These are phyloP conservation scores for Pseudobourletiella spinata DNA, from an alignment of 1,140 invertebrate species.

Conservation along the genomic window DNA sequence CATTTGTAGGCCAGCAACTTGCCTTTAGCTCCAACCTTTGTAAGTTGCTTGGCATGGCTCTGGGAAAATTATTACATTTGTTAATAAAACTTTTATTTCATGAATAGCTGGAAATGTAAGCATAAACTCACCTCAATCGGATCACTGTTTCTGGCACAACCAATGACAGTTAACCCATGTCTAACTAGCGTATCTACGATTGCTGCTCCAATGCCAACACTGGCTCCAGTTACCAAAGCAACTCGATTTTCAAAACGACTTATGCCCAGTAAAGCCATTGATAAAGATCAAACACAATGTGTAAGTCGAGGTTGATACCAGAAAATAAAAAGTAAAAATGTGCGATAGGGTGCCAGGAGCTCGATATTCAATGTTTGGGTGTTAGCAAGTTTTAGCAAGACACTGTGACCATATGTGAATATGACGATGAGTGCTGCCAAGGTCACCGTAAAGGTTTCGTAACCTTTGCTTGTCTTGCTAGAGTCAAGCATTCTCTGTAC, in stretches of 20 bases:
- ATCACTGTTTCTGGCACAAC: slow-evolving; percentile 14
- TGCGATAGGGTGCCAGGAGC: no score
- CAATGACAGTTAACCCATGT: slow-evolving; percentile 55
- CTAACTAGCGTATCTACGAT: slow-evolving; percentile 49
- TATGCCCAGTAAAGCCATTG: slow-evolving; percentile 9
- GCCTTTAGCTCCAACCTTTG: slow-evolving; percentile 32
- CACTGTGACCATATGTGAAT: no score
- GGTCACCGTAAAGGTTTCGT: no score
- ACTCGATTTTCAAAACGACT: slow-evolving; percentile 52
- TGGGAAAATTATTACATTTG: slow-evolving; percentile 1
- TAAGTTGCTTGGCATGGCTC: neutral
- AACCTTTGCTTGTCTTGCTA: no score
- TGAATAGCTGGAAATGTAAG: neutral
- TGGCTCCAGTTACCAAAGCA: slow-evolving; percentile 61
- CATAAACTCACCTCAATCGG: slow-evolving; percentile 6
- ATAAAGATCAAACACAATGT: no score
- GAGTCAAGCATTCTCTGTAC: no score
- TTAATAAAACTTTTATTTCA: slow-evolving; percentile 62
- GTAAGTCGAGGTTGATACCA: no score
- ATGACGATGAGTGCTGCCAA: no score
- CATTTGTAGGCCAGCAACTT: slow-evolving; percentile 49
- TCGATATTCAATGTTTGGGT: no score
- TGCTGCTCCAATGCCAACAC: slow-evolving; percentile 57
- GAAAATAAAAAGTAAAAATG: no score
- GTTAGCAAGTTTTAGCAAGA: no score